Evolutionary conservation across 2,113 vertebrate genomes (phyloP), one percentile per base, ranked within the genome.

Genomic region (Sakesphorus luctuosus): DNA sequence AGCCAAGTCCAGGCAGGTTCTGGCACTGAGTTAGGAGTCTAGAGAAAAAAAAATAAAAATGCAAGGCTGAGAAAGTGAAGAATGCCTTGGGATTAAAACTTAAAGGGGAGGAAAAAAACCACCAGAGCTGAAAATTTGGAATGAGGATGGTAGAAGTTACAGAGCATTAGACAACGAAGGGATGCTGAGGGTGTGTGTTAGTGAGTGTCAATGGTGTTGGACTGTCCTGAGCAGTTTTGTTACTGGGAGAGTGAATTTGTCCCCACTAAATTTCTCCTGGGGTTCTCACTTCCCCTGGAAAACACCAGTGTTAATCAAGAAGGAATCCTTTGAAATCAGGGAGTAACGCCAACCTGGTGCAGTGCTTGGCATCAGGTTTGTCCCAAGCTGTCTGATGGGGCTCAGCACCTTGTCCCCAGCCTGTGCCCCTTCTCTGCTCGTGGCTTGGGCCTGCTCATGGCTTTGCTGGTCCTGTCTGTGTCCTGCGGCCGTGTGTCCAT

Each of bases 391-490:
- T 55, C 61, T 63, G 68, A 16, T 3, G 29, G 47, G 66, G 25
- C 73, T 95, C 8, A 5, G 69, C 55, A 7, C 52, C 8, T 13
- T 63, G 26, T 87, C 55, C 65, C 77, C 7, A 17, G 12, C 8
- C 20, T 7, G 0, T 74, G 43, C 36, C 77, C 63, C 65, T 78
- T 89, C 59, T 83, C 46, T 2, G 55, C 40, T 76, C 0, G 0
- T 65, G 63, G 58, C 67, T 87, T 10, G 7, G 38, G 36, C 75
- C 44, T 52, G 65, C 67, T 80, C 10, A 23, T 59, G 90, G 75
- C 85, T 90, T 90, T 79, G 74, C 82, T 87, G 63, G 31, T 66
- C 58, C 92, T 84, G 56, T 46, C 28, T 5, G 3, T 68, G 66
- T 91, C 74, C 90, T 2, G 24, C 81, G 79, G 90, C 81, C 0